phyloP scores from a whole-genome alignment of 1,140 invertebrate genomes.

The Drosophila sproati region DNA sequence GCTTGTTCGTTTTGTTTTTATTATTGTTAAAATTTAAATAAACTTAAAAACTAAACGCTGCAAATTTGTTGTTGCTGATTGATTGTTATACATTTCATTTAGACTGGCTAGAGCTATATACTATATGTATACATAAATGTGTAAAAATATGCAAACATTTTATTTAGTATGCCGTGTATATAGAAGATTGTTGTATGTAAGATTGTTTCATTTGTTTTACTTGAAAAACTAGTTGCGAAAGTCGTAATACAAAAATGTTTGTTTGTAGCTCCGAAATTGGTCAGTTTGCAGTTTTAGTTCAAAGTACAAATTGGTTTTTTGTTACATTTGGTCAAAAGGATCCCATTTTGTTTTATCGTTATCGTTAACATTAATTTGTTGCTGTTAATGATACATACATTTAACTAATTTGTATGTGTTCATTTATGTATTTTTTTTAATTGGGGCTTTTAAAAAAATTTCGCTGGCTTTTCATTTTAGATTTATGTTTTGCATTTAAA shows the following conservation, averaged over 20 bases:
- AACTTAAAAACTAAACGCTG: slow-evolving; percentile 63
- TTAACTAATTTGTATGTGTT: slow-evolving; percentile 5
- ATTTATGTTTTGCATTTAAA: slow-evolving; percentile 30
- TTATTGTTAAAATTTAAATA: slow-evolving; percentile 22
- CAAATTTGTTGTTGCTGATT: slow-evolving; percentile 29
- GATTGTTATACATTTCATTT: slow-evolving; percentile 48
- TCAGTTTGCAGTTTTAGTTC: slow-evolving; percentile 34
- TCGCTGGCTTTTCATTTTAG: slow-evolving; percentile 35
- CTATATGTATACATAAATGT: slow-evolving; percentile 5
- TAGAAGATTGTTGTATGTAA: slow-evolving; percentile 28
- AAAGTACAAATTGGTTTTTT: slow-evolving; percentile 10
- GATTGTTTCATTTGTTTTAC: slow-evolving; percentile 16
- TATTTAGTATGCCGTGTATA: slow-evolving; percentile 14
- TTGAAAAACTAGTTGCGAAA: slow-evolving; percentile 12
- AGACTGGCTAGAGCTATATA: slow-evolving; percentile 14
- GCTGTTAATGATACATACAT: not conserved
- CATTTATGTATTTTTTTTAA: slow-evolving; percentile 8
- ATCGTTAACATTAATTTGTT: slow-evolving; percentile 22
- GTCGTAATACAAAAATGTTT: slow-evolving; percentile 10
- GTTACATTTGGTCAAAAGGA: slow-evolving; percentile 38
- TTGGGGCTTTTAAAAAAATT: slow-evolving; percentile 34
- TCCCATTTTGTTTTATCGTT: slow-evolving; percentile 2
- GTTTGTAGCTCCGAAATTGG: slow-evolving; percentile 38
- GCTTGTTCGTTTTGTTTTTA: slow-evolving; percentile 2
- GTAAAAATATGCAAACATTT: slow-evolving; percentile 33